Conservation (phyloP, 2,113 vertebrate genomes). For the Girardinichthys multiradiatus region DNA sequence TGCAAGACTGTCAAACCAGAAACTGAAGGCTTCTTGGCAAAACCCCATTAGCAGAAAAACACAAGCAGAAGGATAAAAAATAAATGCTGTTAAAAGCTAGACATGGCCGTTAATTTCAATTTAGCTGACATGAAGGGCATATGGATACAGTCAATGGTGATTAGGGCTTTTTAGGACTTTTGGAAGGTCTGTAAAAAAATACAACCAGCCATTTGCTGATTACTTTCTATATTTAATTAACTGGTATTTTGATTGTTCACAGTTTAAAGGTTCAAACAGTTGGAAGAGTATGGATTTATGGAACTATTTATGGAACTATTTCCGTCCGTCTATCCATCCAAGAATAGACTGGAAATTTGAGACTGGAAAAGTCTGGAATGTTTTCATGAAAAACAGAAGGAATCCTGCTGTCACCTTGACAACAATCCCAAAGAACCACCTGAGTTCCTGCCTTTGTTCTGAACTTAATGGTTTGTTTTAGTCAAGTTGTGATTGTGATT, state of each 20-base stretch:
- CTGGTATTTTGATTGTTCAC: neutral
- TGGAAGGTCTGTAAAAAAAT: neutral
- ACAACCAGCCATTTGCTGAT: neutral
- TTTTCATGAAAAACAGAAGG: constrained; percentile 10
- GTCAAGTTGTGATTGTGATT: neutral
- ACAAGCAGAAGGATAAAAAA: constrained; percentile 27
- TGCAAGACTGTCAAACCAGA: neutral
- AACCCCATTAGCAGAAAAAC: constrained; percentile 19
- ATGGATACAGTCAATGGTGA: constrained; percentile 4
- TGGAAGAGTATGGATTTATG: no score
- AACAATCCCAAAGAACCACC: constrained; percentile 36
- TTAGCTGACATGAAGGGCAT: no score
- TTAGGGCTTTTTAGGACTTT: neutral
- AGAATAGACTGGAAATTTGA: neutral
- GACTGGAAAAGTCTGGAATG: neutral
- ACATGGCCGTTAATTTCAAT: neutral
- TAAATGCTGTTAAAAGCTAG: constrained; percentile 11
- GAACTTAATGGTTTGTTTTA: constrained; percentile 14
- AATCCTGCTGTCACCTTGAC: constrained; percentile 54
- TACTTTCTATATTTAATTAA: neutral
- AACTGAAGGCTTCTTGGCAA: constrained; percentile 30
- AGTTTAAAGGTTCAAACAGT: no score
- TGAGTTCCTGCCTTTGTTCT: constrained; percentile 44
- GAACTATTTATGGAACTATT: neutral
- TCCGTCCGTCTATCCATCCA: neutral